Percentiles rank a stretch among this genome's conserved stretches.
Conservation (phyloP, 30 jellyfish, hydroid and myxozoan genomes). For the Aurelia sp. region DNA sequence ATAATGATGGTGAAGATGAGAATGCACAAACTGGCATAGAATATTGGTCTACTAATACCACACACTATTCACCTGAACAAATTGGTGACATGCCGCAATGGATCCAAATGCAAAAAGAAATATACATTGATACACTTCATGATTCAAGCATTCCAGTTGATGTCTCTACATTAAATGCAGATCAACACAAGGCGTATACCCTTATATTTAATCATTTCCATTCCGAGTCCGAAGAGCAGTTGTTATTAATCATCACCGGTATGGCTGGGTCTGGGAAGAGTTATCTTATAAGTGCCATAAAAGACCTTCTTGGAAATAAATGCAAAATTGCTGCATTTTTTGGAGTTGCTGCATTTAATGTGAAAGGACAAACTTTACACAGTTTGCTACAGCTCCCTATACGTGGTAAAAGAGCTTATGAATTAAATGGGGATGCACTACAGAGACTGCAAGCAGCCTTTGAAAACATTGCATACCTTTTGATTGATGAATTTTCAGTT, state of each 20-base stretch:
- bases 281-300: constrained; percentile 24
- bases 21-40: background rate
- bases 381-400: constrained; percentile 18
- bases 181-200: constrained; percentile 30
- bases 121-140: no score
- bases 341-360: constrained; percentile 43
- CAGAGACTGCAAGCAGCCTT: background rate
- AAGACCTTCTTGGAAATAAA: background rate
- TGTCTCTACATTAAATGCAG: background rate
- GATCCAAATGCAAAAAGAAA: background rate
- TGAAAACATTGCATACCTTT: background rate
- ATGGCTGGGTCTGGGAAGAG: constrained; percentile 53
- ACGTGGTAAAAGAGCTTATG: constrained; percentile 5
- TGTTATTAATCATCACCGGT: constrained; percentile 19
- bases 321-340: constrained; percentile 5
- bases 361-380: constrained; percentile 43
- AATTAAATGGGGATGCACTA: constrained; percentile 16
- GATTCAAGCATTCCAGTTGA: background rate
- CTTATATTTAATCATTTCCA: constrained; percentile 5
- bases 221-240: background rate
- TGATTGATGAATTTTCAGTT: constrained; percentile 49
- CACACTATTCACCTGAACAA: background rate
- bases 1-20: no score
- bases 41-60: background rate
- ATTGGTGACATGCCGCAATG: constrained; percentile 20